phyloP scores from a whole-genome alignment of 2,888 invertebrate species.

The Gnatocerus cornutus region DNA sequence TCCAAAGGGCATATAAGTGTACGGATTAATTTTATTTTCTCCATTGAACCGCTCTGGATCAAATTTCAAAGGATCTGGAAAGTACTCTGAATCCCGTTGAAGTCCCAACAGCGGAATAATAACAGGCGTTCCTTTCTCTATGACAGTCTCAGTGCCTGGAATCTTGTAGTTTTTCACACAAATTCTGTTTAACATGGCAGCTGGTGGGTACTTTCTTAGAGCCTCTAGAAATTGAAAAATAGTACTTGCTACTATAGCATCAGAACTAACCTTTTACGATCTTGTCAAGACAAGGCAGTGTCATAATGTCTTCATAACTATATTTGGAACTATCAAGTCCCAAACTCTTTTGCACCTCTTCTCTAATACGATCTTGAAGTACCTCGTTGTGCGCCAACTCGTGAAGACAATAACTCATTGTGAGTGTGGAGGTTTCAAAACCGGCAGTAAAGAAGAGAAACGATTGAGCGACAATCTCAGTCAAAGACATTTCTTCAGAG shows the following conservation, averaged over 20 bases:
- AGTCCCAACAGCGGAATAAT: constrained; percentile 28
- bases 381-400: constrained; percentile 70
- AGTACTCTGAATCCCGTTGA: constrained; percentile 40
- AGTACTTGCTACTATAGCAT: neutral
- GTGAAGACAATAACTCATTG: constrained; percentile 74
- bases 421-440: constrained; percentile 76
- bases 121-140: constrained; percentile 38
- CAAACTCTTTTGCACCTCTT: constrained; percentile 66
- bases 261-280: constrained; percentile 52
- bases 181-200: constrained; percentile 36
- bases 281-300: constrained; percentile 71
- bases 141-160: constrained; percentile 25
- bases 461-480: constrained; percentile 71
- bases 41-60: constrained; percentile 35
- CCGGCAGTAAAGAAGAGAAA: constrained; percentile 76
- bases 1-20: constrained; percentile 40
- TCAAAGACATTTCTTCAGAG: constrained; percentile 54
- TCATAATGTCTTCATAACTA: constrained; percentile 68
- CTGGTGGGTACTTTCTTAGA: constrained; percentile 34
- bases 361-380: constrained; percentile 69
- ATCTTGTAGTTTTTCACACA: constrained; percentile 38
- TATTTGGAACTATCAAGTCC: constrained; percentile 63
- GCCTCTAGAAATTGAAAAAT: constrained; percentile 24
- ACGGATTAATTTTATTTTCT: constrained; percentile 24
- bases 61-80: constrained; percentile 35